Base-by-base conservation (phyloP, 2,888 invertebrate genomes). In the Nomada ferruginata region DNA sequence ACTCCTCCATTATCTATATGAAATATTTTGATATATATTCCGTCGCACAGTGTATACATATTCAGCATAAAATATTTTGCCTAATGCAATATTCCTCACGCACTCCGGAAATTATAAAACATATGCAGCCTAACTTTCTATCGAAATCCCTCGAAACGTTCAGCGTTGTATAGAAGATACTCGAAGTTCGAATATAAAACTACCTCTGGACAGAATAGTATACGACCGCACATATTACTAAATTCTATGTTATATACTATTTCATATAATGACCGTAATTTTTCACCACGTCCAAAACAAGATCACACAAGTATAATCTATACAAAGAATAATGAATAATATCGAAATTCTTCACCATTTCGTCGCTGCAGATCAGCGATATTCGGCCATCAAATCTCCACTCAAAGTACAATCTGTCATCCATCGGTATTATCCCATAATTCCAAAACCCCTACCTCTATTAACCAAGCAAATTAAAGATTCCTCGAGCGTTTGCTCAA, bases 391-490 rank as follows among this genome's bases (percentile, higher is more conserved):
- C 36, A 36, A 60, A 60, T 60, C 57, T 15, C 15, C 26, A 5
- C 3, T 15, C 13, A 15, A 59, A 59, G 26, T 4, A 29, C 29
- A 26, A 59, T 29, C 10, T 26, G 26, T 13, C 57, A 57, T 15
- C 57, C n/a, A 20, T 15, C 23, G 26, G 23, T n/a, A 64, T 64
- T 1, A 47, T 26, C 26, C 63, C 15, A 47, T n/a, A 10, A 63
- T 44, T 64, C 23, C 23, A 52, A 65, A 52, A 70, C 13, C 10
- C 20, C n/a, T n/a, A 18, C 47, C 15, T n/a, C n/a, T 1, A 26
- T 69, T 57, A 13, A 26, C n/a, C 26, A 2, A 23, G 20, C 23
- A 18, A 20, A 71, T 75, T 47, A 57, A 36, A 47, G 61, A 26
- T 57, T 10, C n/a, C 13, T 13, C 15, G 5, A 29, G 1, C 15